These are phyloP conservation scores for Berghia stephanieae DNA, from an alignment of 1,140 invertebrate species.

Conservation along the genomic window DNA sequence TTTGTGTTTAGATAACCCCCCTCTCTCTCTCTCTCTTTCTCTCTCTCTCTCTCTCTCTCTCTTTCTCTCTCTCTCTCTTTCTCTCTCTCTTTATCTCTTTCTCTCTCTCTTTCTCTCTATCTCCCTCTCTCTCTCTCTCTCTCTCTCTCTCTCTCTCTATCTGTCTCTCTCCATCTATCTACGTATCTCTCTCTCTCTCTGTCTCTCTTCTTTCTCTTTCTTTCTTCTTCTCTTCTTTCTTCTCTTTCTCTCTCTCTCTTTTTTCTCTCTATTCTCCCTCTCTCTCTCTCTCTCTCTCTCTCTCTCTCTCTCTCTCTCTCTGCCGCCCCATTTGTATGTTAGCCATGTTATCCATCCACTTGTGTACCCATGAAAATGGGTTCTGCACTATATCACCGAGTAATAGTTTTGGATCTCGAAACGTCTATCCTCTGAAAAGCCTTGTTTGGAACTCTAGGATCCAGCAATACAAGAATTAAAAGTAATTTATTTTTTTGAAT, in stretches of 20 bases:
- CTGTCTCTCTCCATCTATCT: neutral
- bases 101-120: neutral
- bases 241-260: neutral
- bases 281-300: neutral
- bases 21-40: neutral
- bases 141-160: neutral
- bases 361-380: no score
- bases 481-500: neutral
- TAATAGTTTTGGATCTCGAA: no score
- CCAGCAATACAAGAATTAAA: neutral
- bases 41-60: neutral
- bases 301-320: neutral
- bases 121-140: neutral
- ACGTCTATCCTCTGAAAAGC: no score
- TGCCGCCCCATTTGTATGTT: neutral
- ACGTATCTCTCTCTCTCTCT: neutral
- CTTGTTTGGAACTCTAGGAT: no score
- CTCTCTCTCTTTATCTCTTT: neutral
- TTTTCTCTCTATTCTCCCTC: neutral
- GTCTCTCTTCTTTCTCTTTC: neutral
- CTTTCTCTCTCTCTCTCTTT: neutral
- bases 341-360: neutral
- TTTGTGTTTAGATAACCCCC: neutral
- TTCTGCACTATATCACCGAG: no score
- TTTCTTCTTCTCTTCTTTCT: neutral